Evolutionary conservation across 2,113 vertebrate species (phyloP).

Genomic region (Rhabdomys dilectus): DNA sequence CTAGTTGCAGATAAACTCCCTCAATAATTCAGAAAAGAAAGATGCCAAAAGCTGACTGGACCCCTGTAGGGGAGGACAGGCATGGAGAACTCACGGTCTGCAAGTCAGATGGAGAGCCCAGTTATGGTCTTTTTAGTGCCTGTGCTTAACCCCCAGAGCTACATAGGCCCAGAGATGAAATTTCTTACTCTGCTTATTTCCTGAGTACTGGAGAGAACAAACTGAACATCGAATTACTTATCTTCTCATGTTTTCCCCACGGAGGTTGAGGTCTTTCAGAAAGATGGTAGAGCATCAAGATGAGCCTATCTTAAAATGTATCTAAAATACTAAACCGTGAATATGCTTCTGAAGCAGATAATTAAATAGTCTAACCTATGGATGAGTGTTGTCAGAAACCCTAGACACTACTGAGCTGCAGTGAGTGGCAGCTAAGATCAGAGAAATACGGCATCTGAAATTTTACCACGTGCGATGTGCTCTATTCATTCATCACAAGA

Average conservation of each 20-base stretch:
- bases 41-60: background rate
- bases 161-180: background rate
- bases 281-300: background rate
- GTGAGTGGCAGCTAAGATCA: background rate
- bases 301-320: background rate
- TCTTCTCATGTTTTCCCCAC: background rate
- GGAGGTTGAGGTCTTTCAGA: background rate
- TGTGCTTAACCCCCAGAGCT: background rate
- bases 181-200: background rate
- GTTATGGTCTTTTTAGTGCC: background rate
- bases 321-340: background rate
- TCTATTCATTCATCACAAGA: background rate
- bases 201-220: background rate
- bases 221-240: conserved; percentile 16
- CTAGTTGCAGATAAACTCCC: background rate
- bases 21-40: background rate
- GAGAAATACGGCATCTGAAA: background rate
- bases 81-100: background rate
- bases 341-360: conserved; percentile 37
- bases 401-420: background rate
- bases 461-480: background rate
- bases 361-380: conserved; percentile 23
- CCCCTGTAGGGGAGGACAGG: background rate
- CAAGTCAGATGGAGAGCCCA: background rate
- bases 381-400: background rate